A percentile compares a stretch with the other conserved stretches of the same genome.
phyloP scores from a whole-genome alignment of 2,888 invertebrate species.

The Schizaphis graminum region DNA sequence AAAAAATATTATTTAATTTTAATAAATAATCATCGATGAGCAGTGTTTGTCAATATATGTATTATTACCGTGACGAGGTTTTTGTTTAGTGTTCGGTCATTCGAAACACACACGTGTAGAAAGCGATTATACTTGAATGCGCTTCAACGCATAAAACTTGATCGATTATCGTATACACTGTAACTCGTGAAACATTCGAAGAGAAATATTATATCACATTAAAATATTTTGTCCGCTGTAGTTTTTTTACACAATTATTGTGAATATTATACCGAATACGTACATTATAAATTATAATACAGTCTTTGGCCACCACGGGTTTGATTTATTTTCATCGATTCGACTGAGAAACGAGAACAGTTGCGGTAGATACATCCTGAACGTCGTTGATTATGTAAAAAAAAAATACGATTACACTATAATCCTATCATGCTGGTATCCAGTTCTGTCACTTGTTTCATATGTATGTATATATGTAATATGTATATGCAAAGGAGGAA shows the following conservation, averaged over 20 bases:
- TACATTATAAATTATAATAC: background rate
- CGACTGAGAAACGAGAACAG: background rate
- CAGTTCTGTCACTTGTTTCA: background rate
- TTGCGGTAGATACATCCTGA: background rate
- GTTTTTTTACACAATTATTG: background rate
- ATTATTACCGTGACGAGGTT: background rate
- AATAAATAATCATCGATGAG: background rate
- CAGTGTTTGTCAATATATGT: background rate
- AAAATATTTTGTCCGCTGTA: background rate
- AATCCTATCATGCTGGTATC: background rate
- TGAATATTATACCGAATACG: background rate
- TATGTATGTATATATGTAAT: background rate
- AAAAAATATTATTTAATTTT: background rate
- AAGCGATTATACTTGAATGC: slow-evolving; percentile 23
- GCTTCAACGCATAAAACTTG: background rate
- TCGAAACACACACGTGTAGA: background rate
- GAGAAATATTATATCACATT: background rate
- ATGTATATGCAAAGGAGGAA: background rate
- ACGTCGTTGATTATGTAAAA: background rate
- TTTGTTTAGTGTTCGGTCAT: background rate
- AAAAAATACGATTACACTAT: background rate
- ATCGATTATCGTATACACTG: background rate
- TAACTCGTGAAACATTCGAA: background rate
- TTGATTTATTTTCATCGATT: background rate
- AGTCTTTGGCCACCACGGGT: background rate